Conservation (phyloP, 1,140 invertebrate species). For the Drosophila virilis region DNA sequence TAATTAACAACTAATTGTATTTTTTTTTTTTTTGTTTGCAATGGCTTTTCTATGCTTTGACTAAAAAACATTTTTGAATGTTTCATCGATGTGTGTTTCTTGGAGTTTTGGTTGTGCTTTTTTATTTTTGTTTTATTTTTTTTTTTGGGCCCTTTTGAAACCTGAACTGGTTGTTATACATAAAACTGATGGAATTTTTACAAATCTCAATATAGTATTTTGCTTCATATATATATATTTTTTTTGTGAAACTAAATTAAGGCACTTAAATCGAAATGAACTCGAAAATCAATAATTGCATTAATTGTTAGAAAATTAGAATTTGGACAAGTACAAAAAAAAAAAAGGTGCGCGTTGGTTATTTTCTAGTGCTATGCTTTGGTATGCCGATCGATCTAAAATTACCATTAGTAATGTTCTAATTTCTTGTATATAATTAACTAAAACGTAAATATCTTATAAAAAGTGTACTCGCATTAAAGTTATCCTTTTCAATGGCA, state of each 20-base stretch:
- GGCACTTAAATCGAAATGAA: constrained; percentile 67
- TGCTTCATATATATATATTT: no score
- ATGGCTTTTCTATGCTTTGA: constrained; percentile 26
- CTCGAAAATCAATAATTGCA: constrained; percentile 7
- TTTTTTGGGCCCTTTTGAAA: constrained; percentile 77
- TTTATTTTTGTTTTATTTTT: constrained; percentile 39
- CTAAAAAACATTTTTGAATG: constrained; percentile 77
- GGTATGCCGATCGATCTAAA: background rate
- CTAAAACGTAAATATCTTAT: constrained; percentile 63
- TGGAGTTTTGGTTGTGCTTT: constrained; percentile 35
- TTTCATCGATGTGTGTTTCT: constrained; percentile 70
- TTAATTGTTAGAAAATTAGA: constrained; percentile 47
- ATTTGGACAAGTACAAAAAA: constrained; percentile 65
- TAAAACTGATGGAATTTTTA: constrained; percentile 51
- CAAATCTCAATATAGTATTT: constrained; percentile 39
- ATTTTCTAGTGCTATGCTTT: constrained; percentile 44
- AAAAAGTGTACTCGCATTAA: constrained; percentile 67
- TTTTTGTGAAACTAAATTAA: constrained; percentile 68
- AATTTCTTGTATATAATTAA: constrained; percentile 57
- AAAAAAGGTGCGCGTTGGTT: constrained; percentile 63
- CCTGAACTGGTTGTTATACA: constrained; percentile 69
- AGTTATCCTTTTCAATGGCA: constrained; percentile 67
- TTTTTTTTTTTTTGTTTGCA: constrained; percentile 10
- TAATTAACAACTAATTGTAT: constrained; percentile 59
- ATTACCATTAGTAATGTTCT: constrained; percentile 32